Evolutionary conservation across 2,888 invertebrate species (phyloP).

Genomic region (Ormyrus pomaceus): DNA sequence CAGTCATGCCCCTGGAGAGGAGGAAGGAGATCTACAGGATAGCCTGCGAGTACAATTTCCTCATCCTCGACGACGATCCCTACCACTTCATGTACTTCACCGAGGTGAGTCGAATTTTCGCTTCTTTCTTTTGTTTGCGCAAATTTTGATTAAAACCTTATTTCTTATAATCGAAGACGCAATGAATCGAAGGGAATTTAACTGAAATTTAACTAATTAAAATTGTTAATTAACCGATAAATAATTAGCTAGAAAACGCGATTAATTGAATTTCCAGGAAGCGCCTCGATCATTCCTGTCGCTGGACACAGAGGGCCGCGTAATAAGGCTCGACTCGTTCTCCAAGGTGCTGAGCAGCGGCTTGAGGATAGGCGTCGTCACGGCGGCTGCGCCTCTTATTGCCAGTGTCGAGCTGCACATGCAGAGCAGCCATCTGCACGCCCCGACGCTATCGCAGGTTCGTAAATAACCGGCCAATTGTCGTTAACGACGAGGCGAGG

Average conservation of each 20-base stretch:
- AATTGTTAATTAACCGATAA: too few relatives aligned
- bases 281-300: slow-evolving; percentile 83
- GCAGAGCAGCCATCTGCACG: slow-evolving; percentile 83
- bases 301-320: slow-evolving; percentile 85
- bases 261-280: slow-evolving; percentile 69
- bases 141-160: too few relatives aligned
- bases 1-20: slow-evolving; percentile 81
- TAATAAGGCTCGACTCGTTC: slow-evolving; percentile 86
- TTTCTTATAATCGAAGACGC: too few relatives aligned
- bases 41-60: slow-evolving; percentile 85
- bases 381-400: slow-evolving; percentile 82
- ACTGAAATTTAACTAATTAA: too few relatives aligned
- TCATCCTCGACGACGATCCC: slow-evolving; percentile 90
- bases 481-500: background rate
- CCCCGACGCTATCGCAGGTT: slow-evolving; percentile 82
- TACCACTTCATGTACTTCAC: slow-evolving; percentile 87
- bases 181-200: too few relatives aligned
- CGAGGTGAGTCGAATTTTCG: slow-evolving; percentile 74
- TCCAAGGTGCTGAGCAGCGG: slow-evolving; percentile 86
- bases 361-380: slow-evolving; percentile 84
- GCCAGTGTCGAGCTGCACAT: slow-evolving; percentile 82
- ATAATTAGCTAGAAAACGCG: too few relatives aligned
- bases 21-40: slow-evolving; percentile 84
- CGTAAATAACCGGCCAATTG: slow-evolving; percentile 58
- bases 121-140: too few relatives aligned